Percentiles rank a stretch among this genome's conserved stretches.
phyloP scores from a whole-genome alignment of 92 coral and sea anemone genomes.

The Bergia puertoricense region DNA sequence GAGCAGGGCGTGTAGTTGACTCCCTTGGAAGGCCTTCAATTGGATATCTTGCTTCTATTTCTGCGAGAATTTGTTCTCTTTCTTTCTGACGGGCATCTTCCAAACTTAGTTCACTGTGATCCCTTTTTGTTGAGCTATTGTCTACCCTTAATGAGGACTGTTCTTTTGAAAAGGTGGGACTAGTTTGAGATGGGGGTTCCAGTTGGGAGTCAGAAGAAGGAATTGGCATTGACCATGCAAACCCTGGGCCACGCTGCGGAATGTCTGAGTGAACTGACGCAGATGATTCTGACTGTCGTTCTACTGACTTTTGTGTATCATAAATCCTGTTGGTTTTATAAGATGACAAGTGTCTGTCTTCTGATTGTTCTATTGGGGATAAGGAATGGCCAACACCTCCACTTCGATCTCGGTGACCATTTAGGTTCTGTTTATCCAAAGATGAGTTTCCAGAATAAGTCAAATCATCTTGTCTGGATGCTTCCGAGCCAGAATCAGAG shows the following conservation, averaged over 20 bases:
- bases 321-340: not conserved
- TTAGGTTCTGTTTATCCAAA: not conserved
- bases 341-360: slow-evolving; percentile 1
- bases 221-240: slow-evolving; percentile 41
- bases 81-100: slow-evolving; percentile 32
- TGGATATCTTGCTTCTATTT: slow-evolving; percentile 40
- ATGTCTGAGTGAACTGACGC: slow-evolving; percentile 5
- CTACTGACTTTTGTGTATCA: not conserved
- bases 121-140: not conserved
- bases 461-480: slow-evolving; percentile 30
- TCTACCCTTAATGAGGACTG: not conserved
- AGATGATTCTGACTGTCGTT: slow-evolving; percentile 8
- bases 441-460: not conserved
- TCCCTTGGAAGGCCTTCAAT: not conserved
- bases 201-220: slow-evolving; percentile 24
- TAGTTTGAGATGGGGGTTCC: slow-evolving; percentile 1
- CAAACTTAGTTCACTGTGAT: not conserved
- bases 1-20: not conserved
- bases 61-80: slow-evolving; percentile 26
- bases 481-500: slow-evolving; percentile 48
- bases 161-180: slow-evolving; percentile 7
- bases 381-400: not conserved
- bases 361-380: not conserved
- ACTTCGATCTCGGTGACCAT: slow-evolving; percentile 4
- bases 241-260: slow-evolving; percentile 37